Evolutionary conservation across 2,797 vertebrate species (phyloP).

Genomic region (Anguilla marmorata): DNA sequence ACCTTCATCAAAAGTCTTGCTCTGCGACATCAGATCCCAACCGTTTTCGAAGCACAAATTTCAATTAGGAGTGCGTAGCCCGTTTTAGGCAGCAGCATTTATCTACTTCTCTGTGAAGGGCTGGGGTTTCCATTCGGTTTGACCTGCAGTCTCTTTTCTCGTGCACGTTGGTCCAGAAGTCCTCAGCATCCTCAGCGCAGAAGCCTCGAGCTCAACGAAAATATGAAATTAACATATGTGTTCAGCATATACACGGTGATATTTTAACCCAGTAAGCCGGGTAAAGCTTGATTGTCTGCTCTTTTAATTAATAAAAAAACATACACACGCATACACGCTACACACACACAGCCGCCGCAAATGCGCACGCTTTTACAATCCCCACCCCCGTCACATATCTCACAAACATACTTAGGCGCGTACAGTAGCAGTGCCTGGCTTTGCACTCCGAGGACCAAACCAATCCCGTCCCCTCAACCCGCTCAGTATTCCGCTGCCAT

Average conservation of each 20-base stretch:
- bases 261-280: slow-evolving; percentile 1
- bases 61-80: background rate
- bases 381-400: slow-evolving; percentile 23
- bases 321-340: slow-evolving; percentile 13
- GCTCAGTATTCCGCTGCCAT: slow-evolving; percentile 33
- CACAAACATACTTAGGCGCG: slow-evolving; percentile 27
- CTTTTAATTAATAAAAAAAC: background rate
- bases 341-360: slow-evolving; percentile 26
- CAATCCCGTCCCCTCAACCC: slow-evolving; percentile 27
- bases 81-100: background rate
- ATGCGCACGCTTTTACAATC: slow-evolving; percentile 21
- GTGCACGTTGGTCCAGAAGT: slow-evolving; percentile 27
- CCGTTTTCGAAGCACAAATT: slow-evolving; percentile 10
- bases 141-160: slow-evolving; percentile 15
- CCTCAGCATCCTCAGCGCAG: slow-evolving; percentile 32
- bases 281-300: slow-evolving; percentile 5
- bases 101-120: slow-evolving; percentile 16
- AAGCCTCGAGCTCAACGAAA: background rate
- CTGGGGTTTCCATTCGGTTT: slow-evolving; percentile 11
- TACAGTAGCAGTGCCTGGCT: slow-evolving; percentile 9
- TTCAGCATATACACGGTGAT: background rate
- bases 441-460: slow-evolving; percentile 21
- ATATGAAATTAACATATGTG: background rate
- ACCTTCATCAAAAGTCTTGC: slow-evolving; percentile 2
- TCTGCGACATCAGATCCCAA: slow-evolving; percentile 25